Evolutionary conservation across 2,797 vertebrate genomes (phyloP).

Genomic region (Pseudochromis fuscus): DNA sequence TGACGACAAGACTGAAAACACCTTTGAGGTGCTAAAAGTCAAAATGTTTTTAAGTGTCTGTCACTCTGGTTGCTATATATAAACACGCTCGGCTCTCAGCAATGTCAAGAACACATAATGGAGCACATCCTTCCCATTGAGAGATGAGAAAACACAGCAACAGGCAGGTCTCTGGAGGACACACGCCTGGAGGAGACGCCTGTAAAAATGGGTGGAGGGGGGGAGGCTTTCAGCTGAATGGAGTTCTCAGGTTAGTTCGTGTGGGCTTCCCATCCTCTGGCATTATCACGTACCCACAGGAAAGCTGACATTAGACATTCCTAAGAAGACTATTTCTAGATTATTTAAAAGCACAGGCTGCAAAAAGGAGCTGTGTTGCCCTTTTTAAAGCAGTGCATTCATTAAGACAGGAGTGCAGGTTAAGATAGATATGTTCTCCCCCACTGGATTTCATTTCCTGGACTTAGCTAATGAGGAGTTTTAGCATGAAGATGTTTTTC

Average conservation of each 20-base stretch:
- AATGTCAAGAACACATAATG: conserved; percentile 55
- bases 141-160: conserved; percentile 49
- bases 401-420: background rate
- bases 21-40: conserved; percentile 51
- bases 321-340: conserved; percentile 21
- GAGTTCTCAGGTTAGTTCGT: conserved; percentile 19
- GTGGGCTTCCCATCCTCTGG: conserved; percentile 13
- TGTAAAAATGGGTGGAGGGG: conserved; percentile 8
- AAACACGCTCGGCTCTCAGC: conserved; percentile 49
- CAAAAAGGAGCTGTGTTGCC: conserved; percentile 15
- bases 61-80: conserved; percentile 44
- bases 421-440: background rate
- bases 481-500: background rate
- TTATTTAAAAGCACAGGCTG: conserved; percentile 21
- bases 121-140: conserved; percentile 42
- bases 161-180: conserved; percentile 54
- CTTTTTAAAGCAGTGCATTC: conserved; percentile 16
- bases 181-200: conserved; percentile 31
- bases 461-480: background rate
- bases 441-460: background rate
- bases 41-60: conserved; percentile 54
- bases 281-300: conserved; percentile 7
- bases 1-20: conserved; percentile 30
- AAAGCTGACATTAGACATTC: background rate
- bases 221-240: conserved; percentile 33